phyloP scores from a whole-genome alignment of 2,888 invertebrate genomes.

The Drosophila neotestacea region DNA sequence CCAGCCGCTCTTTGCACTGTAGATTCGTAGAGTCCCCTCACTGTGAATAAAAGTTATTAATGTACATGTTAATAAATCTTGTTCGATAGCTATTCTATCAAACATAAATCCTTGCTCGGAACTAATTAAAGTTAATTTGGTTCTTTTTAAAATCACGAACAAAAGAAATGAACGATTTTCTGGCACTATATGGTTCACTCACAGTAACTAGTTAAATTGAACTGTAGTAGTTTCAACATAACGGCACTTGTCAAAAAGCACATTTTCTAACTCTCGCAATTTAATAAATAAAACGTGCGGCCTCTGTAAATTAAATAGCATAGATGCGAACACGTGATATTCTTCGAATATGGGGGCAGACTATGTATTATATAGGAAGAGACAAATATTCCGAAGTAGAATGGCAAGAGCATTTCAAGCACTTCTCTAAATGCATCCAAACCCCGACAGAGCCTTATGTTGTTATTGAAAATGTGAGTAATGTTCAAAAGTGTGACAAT shows the following conservation, averaged over 20 bases:
- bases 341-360: constrained; percentile 34
- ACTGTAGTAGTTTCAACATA: constrained; percentile 3
- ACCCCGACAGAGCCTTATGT: constrained; percentile 6
- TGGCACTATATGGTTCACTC: not conserved
- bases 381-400: constrained; percentile 21
- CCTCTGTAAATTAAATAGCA: not conserved
- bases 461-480: not conserved
- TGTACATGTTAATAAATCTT: too few species aligned
- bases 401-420: constrained; percentile 33
- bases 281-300: too few species aligned
- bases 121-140: too few species aligned
- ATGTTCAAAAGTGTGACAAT: too few species aligned
- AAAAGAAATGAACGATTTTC: too few species aligned
- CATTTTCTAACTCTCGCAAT: too few species aligned
- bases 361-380: constrained; percentile 19
- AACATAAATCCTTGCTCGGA: too few species aligned
- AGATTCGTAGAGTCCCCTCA: too few species aligned
- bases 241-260: constrained; percentile 32
- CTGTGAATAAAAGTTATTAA: too few species aligned
- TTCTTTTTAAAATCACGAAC: too few species aligned
- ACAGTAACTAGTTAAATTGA: not conserved
- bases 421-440: constrained; percentile 28
- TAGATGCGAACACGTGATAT: constrained; percentile 33
- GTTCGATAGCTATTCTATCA: too few species aligned
- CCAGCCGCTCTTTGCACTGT: too few species aligned